Conservation (phyloP, 1,140 invertebrate species). For the Drosophila ananassae region DNA sequence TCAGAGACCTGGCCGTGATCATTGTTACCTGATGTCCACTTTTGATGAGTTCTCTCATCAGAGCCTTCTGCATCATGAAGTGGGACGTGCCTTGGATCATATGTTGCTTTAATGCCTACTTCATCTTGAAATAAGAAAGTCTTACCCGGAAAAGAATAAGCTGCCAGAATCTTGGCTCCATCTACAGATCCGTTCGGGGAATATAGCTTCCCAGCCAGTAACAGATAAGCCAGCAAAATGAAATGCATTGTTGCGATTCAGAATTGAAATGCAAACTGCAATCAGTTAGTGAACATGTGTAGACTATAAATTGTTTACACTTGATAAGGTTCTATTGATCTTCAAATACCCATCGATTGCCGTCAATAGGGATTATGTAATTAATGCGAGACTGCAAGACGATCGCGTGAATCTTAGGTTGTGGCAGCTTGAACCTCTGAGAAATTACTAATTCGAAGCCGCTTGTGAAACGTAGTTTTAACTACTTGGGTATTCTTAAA, state of each 20-base stretch:
- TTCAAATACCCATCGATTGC: no score
- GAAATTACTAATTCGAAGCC: constrained; percentile 16
- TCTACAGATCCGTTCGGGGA: not conserved
- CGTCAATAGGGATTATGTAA: not conserved
- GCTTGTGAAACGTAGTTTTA: not conserved
- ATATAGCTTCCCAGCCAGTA: constrained; percentile 10
- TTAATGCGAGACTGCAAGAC: not conserved
- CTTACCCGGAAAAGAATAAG: constrained; percentile 73
- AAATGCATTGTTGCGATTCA: constrained; percentile 7
- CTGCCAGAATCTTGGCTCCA: constrained; percentile 61
- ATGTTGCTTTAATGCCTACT: not conserved
- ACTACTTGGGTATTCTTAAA: not conserved
- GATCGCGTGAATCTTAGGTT: constrained; percentile 16
- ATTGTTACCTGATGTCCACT: constrained; percentile 74
- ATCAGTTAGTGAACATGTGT: not conserved
- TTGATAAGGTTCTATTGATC: not conserved
- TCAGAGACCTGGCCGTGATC: constrained; percentile 59
- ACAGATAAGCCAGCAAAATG: constrained; percentile 11
- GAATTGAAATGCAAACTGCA: not conserved
- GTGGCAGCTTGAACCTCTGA: not conserved
- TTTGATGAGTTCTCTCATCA: constrained; percentile 68
- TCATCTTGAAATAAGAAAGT: not conserved
- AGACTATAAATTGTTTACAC: constrained; percentile 5
- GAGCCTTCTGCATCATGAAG: constrained; percentile 69
- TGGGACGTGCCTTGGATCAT: constrained; percentile 65